phyloP scores from a whole-genome alignment of 2,797 vertebrate genomes.

The Sebastes miniatus region DNA sequence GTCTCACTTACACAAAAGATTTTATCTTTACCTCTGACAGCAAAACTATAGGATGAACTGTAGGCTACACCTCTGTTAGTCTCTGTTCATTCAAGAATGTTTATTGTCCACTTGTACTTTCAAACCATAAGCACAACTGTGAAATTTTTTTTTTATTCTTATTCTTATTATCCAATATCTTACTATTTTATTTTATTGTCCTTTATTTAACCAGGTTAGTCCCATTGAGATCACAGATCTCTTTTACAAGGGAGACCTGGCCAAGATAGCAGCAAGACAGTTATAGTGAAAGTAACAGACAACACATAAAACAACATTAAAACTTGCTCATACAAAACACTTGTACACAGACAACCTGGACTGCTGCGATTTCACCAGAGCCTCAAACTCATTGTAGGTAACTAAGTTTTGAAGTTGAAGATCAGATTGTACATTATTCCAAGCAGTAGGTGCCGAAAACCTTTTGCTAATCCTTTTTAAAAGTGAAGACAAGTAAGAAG shows the following conservation, averaged over 20 bases:
- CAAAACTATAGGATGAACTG: not conserved
- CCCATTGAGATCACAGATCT: too few relatives aligned
- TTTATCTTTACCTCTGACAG: not conserved
- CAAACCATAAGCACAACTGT: not conserved
- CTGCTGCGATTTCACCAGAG: fast-evolving
- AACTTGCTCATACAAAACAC: too few relatives aligned
- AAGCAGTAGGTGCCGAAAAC: too few relatives aligned
- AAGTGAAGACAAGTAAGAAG: fast-evolving
- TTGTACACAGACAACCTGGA: too few relatives aligned
- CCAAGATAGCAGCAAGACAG: too few relatives aligned
- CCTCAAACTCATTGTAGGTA: fast-evolving
- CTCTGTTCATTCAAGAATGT: not conserved
- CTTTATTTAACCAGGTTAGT: too few relatives aligned
- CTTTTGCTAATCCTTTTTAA: too few relatives aligned
- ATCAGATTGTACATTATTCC: too few relatives aligned
- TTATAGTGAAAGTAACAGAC: too few relatives aligned
- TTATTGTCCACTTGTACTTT: not conserved
- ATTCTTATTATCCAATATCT: not conserved
- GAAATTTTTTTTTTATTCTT: not conserved
- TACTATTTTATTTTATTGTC: not conserved
- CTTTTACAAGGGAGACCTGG: too few relatives aligned
- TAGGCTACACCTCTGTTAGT: not conserved
- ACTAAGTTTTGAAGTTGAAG: too few relatives aligned
- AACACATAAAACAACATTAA: too few relatives aligned
- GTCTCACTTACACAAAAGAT: not conserved